Evolutionary conservation across 2,888 invertebrate genomes (phyloP), one percentile per base, ranked within the genome.

Genomic region (Cacoxenus indagator): DNA sequence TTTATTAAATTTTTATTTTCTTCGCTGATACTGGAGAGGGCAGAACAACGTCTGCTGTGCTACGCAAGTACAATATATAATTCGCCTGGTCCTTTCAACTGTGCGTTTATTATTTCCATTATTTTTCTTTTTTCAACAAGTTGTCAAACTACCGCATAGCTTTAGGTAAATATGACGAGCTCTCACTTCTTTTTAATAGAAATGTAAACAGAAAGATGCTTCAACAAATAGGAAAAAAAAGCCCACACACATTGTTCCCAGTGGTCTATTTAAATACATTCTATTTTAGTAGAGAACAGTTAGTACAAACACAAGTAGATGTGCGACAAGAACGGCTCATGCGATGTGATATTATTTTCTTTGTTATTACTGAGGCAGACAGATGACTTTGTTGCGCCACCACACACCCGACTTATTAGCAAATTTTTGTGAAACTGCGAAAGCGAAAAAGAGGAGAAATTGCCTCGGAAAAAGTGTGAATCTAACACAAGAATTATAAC

Each of bases 91-190:
- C n/a, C n/a, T n/a, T n/a, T n/a, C n/a, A n/a, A n/a, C n/a, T n/a
- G n/a, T n/a, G n/a, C n/a, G n/a, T n/a, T n/a, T n/a, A n/a, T n/a
- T n/a, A n/a, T n/a, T n/a, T n/a, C n/a, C n/a, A n/a, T 37, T 37
- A 14, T 37, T 37, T 19, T 17, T 51, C 22, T 59, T 17, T 14
- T 57, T 11, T 55, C 26, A 57, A 57, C n/a, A 29, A 59, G 31
- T 59, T 59, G 59, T 29, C 59, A 59, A 59, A 31, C 19, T 59
- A 31, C 59, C 59, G 59, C 59, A 59, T 59, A 59, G 31, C 59
- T 59, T 59, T 31, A 59, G 59, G 59, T 59, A 59, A 59, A 37
- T 59, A 59, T 14, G 19, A 8, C 59, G 9, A 31, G 19, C 3
- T 31, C 59, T 31, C 31, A 3, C 37, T 4, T 4, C 37, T 8